Evolutionary conservation across 2,888 invertebrate genomes (phyloP).

Genomic region (Ectropis crepuscularia): DNA sequence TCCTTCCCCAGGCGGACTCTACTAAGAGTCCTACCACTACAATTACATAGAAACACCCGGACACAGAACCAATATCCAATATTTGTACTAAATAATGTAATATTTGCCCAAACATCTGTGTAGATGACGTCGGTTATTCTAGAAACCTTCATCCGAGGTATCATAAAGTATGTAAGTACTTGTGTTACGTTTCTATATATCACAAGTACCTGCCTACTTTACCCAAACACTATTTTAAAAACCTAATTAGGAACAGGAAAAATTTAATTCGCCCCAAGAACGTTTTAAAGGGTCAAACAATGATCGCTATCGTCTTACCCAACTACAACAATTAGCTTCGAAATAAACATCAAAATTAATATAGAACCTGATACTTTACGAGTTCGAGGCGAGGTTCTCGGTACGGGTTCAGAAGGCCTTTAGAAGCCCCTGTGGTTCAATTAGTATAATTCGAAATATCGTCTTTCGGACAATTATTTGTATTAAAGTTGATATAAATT

Average conservation of each 20-base stretch:
- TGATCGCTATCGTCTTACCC: conserved; percentile 4
- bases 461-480: conserved; percentile 40
- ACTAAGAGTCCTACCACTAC: too few species aligned
- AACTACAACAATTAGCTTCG: conserved; percentile 27
- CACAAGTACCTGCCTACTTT: too few species aligned
- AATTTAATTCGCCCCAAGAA: neutral
- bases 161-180: too few species aligned
- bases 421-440: conserved; percentile 44
- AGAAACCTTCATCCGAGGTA: too few species aligned
- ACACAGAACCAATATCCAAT: too few species aligned
- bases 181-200: too few species aligned
- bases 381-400: conserved; percentile 19
- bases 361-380: conserved; percentile 40
- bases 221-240: too few species aligned
- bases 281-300: neutral
- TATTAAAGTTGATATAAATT: conserved; percentile 37
- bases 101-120: too few species aligned
- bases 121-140: too few species aligned
- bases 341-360: conserved; percentile 39
- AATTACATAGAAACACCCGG: too few species aligned
- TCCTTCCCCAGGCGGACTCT: too few species aligned
- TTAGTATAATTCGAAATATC: conserved; percentile 44
- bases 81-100: too few species aligned
- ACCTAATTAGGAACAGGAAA: neutral
- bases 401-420: conserved; percentile 19